A percentile compares a stretch with the other conserved stretches of the same genome.
Evolutionary conservation across 2,888 invertebrate species (phyloP).

Genomic region (Andrena bicolor): DNA sequence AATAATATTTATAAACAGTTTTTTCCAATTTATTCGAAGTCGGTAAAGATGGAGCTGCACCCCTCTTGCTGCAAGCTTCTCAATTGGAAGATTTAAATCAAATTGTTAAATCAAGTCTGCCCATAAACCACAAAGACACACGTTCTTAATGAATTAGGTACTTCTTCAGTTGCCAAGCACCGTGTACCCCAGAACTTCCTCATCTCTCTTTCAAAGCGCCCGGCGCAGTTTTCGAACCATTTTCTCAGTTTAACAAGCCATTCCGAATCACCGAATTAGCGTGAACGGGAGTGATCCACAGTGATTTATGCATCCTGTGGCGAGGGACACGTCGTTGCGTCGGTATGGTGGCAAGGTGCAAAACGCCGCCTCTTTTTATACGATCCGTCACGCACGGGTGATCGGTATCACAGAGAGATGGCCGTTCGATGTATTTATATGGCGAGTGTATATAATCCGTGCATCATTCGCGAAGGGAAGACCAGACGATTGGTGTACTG

Average conservation of each 20-base stretch:
- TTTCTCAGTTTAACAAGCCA: background rate
- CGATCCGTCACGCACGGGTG: constrained; percentile 1
- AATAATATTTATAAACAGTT: too few species aligned
- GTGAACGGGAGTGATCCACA: constrained; percentile 27
- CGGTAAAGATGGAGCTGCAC: too few species aligned
- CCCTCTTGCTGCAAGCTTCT: too few species aligned
- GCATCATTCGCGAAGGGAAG: constrained; percentile 63
- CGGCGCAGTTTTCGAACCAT: background rate
- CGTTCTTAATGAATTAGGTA: too few species aligned
- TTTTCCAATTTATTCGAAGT: too few species aligned
- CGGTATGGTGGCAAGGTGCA: constrained; percentile 39
- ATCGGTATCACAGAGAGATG: constrained; percentile 9
- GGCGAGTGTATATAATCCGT: constrained; percentile 39
- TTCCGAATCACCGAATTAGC: constrained; percentile 18
- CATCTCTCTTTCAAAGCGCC: too few species aligned
- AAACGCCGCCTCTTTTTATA: constrained; percentile 14
- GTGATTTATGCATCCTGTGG: constrained; percentile 53
- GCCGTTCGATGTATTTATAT: constrained; percentile 48
- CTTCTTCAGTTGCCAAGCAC: too few species aligned
- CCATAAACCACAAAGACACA: too few species aligned
- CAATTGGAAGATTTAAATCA: too few species aligned
- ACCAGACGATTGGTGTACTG: constrained; percentile 53
- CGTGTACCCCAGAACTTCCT: too few species aligned
- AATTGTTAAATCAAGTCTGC: too few species aligned
- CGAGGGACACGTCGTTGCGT: constrained; percentile 50